Percentiles rank a stretch among this genome's conserved stretches.
Conservation (phyloP, 2,113 vertebrate genomes). For the Turdus rufiventris region DNA sequence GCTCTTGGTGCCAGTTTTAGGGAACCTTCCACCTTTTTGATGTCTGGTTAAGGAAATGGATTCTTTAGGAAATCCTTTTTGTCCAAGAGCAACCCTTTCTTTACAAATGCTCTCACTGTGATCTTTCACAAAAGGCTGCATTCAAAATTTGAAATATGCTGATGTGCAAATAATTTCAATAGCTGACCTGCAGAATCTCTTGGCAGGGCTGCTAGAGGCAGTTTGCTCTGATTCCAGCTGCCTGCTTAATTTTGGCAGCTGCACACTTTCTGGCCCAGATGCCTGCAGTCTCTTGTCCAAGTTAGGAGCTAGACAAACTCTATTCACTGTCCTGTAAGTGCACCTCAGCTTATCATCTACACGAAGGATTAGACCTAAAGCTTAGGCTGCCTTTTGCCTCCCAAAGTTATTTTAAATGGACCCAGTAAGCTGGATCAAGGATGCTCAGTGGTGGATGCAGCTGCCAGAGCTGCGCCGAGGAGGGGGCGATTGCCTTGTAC, state of each 20-base stretch:
- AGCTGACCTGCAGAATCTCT: slow-evolving; percentile 27
- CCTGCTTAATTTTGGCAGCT: slow-evolving; percentile 22
- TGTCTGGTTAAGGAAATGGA: slow-evolving; percentile 10
- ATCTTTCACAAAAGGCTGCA: background rate
- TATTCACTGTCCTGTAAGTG: background rate
- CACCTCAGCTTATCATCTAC: background rate
- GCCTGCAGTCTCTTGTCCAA: slow-evolving; percentile 6
- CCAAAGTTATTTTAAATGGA: background rate
- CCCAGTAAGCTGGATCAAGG: background rate
- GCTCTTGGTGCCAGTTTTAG: slow-evolving; percentile 6
- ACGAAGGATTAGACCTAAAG: background rate
- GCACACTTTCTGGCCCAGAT: background rate
- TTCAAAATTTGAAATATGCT: slow-evolving; percentile 1
- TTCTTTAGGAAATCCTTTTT: slow-evolving; percentile 30
- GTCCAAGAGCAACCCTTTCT: background rate
- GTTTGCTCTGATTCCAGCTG: background rate
- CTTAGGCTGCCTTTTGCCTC: background rate
- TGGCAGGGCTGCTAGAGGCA: background rate
- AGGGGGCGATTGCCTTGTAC: background rate
- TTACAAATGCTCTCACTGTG: background rate
- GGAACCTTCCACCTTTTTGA: slow-evolving; percentile 17
- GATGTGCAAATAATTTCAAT: slow-evolving; percentile 36
- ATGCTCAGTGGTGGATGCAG: background rate
- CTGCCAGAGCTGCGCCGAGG: fast-evolving
- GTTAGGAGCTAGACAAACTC: slow-evolving; percentile 5